phyloP scores from a whole-genome alignment of 2,797 vertebrate genomes.

The Siniperca undulata region DNA sequence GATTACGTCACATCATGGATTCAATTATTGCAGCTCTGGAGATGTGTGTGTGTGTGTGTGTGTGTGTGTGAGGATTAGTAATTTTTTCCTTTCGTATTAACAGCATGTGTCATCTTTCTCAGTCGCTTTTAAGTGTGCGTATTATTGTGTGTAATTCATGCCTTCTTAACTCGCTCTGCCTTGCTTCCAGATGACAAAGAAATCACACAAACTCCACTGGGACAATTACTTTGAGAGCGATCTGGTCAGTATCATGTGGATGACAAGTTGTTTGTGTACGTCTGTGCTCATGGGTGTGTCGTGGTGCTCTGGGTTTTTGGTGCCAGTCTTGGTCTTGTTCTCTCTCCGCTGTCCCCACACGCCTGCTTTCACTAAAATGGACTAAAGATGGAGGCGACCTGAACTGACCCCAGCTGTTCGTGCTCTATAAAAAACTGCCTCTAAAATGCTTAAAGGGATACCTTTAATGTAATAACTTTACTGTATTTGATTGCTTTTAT shows the following conservation, averaged over 20 bases:
- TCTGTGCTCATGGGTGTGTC: slow-evolving; percentile 71
- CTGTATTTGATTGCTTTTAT: background rate
- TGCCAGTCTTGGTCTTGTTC: slow-evolving; percentile 56
- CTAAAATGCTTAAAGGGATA: slow-evolving; percentile 67
- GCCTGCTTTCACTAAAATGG: slow-evolving; percentile 48
- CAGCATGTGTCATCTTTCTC: slow-evolving; percentile 35
- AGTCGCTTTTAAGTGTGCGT: slow-evolving; percentile 24
- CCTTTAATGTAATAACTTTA: slow-evolving; percentile 14
- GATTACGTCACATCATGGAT: slow-evolving; percentile 29
- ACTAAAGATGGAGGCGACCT: slow-evolving; percentile 42
- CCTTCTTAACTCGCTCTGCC: slow-evolving; percentile 84
- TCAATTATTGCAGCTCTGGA: slow-evolving; percentile 15
- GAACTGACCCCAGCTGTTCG: slow-evolving; percentile 44
- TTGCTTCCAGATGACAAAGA: slow-evolving; percentile 97
- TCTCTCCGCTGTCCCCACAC: slow-evolving; percentile 48
- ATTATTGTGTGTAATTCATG: slow-evolving; percentile 50
- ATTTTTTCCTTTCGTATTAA: slow-evolving; percentile 37
- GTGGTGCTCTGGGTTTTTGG: slow-evolving; percentile 51
- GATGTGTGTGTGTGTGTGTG: background rate
- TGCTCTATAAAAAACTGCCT: slow-evolving; percentile 6
- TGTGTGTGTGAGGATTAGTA: slow-evolving; percentile 20
- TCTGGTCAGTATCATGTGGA: slow-evolving; percentile 91
- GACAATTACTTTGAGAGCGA: slow-evolving; percentile 97
- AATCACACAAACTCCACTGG: slow-evolving; percentile 94
- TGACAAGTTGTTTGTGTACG: slow-evolving; percentile 67